Conservation (phyloP, 2,797 vertebrate species). For the Dicrostonyx torquatus region DNA sequence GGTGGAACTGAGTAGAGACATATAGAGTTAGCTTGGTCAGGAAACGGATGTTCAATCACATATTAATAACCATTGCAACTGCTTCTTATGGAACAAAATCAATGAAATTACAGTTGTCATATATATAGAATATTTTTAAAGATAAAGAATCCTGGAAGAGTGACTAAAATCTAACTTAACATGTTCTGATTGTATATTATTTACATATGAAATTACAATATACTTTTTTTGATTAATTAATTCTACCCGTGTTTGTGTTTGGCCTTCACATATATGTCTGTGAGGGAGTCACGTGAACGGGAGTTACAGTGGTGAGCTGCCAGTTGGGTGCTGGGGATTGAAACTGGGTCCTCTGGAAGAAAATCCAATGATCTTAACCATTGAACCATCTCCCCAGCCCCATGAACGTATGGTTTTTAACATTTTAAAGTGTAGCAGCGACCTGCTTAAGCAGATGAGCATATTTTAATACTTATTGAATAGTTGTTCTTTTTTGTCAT, state of each 20-base stretch:
- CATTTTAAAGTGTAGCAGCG: not conserved
- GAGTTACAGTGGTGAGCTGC: not conserved
- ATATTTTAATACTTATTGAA: slow-evolving; percentile 34
- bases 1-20: not conserved
- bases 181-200: not conserved
- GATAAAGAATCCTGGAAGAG: not conserved
- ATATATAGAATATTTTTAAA: not conserved
- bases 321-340: not conserved
- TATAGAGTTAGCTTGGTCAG: not conserved
- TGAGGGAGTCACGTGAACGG: not conserved
- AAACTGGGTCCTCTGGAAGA: not conserved
- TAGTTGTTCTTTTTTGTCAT: slow-evolving; percentile 3
- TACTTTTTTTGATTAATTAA: not conserved
- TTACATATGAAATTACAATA: not conserved
- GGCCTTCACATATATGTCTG: fast-evolving
- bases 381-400: not conserved
- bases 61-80: not conserved
- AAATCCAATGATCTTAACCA: not conserved
- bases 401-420: not conserved
- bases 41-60: not conserved
- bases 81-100: not conserved
- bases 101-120: not conserved
- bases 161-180: slow-evolving; percentile 12
- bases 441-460: not conserved
- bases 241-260: not conserved